These are phyloP conservation scores for Lucilia sericata DNA, from an alignment of 1,140 invertebrate genomes.

Conservation along the genomic window DNA sequence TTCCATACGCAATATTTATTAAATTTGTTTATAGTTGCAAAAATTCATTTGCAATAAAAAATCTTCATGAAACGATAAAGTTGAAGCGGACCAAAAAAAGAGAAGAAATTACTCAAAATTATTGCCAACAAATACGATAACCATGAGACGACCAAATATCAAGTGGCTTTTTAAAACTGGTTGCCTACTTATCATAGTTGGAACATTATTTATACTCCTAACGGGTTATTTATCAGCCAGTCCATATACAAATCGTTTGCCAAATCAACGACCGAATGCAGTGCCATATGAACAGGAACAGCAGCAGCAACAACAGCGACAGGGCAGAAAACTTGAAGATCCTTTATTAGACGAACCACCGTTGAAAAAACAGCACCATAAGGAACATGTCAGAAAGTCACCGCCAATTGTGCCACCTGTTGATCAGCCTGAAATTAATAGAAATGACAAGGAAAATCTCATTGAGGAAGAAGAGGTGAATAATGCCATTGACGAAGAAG, in stretches of 20 bases:
- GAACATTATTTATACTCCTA: constrained; percentile 57
- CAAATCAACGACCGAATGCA: constrained; percentile 47
- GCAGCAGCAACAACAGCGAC: constrained; percentile 50
- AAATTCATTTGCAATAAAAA: neutral
- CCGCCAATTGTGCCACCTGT: neutral
- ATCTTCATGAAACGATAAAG: neutral
- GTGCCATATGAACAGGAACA: constrained; percentile 5
- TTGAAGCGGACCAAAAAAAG: neutral
- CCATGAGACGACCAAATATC: constrained; percentile 63
- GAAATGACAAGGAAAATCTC: neutral
- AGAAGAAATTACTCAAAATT: neutral
- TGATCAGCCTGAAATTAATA: neutral
- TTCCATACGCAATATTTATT: neutral
- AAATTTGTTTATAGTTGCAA: neutral
- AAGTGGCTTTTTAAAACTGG: constrained; percentile 62
- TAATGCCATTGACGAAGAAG: constrained; percentile 25
- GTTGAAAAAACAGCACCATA: neutral
- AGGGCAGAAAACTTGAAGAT: constrained; percentile 88
- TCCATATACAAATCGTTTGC: constrained; percentile 55
- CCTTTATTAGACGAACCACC: constrained; percentile 75
- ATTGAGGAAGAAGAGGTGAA: neutral
- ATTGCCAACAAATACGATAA: neutral
- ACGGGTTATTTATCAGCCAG: constrained; percentile 63
- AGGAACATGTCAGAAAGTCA: neutral
- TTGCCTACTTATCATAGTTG: constrained; percentile 54